Conservation (phyloP, 2,888 invertebrate genomes). For the Bembecia ichneumoniformis region DNA sequence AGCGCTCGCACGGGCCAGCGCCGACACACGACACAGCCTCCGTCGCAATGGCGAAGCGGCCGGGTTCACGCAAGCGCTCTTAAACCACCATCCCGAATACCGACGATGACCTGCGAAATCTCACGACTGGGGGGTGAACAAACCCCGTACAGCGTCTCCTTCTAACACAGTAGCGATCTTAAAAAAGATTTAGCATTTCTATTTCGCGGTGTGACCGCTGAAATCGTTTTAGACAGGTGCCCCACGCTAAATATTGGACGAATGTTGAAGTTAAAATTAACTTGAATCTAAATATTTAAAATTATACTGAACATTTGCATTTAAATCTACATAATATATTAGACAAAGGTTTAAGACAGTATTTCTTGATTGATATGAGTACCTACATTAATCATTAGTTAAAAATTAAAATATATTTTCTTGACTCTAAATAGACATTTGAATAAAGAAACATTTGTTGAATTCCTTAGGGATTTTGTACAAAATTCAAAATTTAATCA, state of each 20-base stretch:
- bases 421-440: too few relatives aligned
- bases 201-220: neutral
- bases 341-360: too few relatives aligned
- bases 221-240: neutral
- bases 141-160: slow-evolving; percentile 64
- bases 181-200: slow-evolving; percentile 55
- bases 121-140: slow-evolving; percentile 63
- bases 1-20: slow-evolving; percentile 64
- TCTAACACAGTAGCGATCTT: slow-evolving; percentile 65
- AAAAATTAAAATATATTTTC: too few relatives aligned
- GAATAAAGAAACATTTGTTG: too few relatives aligned
- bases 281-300: too few relatives aligned
- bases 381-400: too few relatives aligned
- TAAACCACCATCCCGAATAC: slow-evolving; percentile 59
- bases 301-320: too few relatives aligned
- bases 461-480: too few relatives aligned
- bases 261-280: too few relatives aligned
- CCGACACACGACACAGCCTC: slow-evolving; percentile 69
- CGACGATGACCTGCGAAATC: slow-evolving; percentile 49
- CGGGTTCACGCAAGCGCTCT: slow-evolving; percentile 70
- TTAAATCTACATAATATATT: too few relatives aligned
- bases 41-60: slow-evolving; percentile 71
- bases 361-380: too few relatives aligned
- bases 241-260: neutral
- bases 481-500: too few relatives aligned